Percentiles rank a stretch among this genome's conserved stretches.
Evolutionary conservation across 2,888 invertebrate species (phyloP).

Genomic region (Stenurella melanura): DNA sequence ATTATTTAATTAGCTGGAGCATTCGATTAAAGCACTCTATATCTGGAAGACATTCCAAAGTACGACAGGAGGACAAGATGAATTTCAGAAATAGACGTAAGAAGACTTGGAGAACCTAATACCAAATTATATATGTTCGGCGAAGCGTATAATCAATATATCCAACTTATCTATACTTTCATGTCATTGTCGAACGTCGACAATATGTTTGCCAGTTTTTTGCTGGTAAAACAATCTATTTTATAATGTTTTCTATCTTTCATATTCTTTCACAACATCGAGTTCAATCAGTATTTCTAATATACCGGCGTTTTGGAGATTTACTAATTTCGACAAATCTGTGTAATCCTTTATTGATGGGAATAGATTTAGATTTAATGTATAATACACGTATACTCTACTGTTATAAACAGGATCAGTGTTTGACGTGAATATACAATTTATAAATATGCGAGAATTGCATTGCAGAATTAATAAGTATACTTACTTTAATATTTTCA

Average conservation of each 20-base stretch:
- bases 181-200: constrained; percentile 38
- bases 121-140: constrained; percentile 39
- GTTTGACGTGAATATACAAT: no score
- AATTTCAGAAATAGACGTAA: constrained; percentile 37
- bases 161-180: constrained; percentile 40
- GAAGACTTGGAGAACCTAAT: constrained; percentile 31
- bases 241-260: constrained; percentile 39
- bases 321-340: neutral
- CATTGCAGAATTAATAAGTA: no score
- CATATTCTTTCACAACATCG: constrained; percentile 31
- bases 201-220: constrained; percentile 43
- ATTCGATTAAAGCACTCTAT: constrained; percentile 15
- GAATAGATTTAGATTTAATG: neutral
- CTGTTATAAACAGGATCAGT: no score
- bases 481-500: no score
- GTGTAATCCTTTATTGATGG: neutral
- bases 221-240: constrained; percentile 41
- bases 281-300: constrained; percentile 25
- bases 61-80: constrained; percentile 25
- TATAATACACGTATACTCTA: no score
- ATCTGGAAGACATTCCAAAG: constrained; percentile 14
- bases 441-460: no score
- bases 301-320: neutral
- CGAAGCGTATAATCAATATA: constrained; percentile 40
- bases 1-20: constrained; percentile 21